Evolutionary conservation across 2,888 invertebrate species (phyloP).

Genomic region (Merodon equestris): DNA sequence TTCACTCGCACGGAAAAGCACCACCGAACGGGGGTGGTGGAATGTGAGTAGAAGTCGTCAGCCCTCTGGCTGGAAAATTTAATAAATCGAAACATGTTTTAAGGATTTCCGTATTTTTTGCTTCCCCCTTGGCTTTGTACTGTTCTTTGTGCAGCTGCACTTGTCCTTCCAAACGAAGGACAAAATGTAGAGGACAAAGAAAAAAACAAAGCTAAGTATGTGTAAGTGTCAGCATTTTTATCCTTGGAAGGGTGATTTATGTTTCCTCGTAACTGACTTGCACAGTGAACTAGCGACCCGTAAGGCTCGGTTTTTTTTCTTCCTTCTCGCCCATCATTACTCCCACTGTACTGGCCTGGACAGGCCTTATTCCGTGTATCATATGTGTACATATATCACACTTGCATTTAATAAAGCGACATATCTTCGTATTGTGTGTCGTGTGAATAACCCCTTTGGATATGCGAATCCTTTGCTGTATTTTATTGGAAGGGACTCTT

Average conservation of each 20-base stretch:
- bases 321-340: slow-evolving; percentile 19
- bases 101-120: slow-evolving; percentile 47
- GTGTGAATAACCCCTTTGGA: slow-evolving; percentile 29
- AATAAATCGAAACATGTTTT: slow-evolving; percentile 68
- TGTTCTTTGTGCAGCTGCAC: slow-evolving; percentile 61
- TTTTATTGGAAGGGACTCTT: slow-evolving; percentile 36
- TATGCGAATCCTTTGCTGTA: slow-evolving; percentile 40
- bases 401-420: slow-evolving; percentile 19
- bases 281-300: slow-evolving; percentile 51
- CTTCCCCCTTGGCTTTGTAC: too few relatives aligned
- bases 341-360: slow-evolving; percentile 43
- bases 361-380: too few relatives aligned
- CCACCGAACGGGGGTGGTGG: slow-evolving; percentile 7
- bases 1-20: slow-evolving; percentile 60
- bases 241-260: slow-evolving; percentile 55
- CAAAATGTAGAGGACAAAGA: slow-evolving; percentile 11
- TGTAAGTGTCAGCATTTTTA: slow-evolving; percentile 63
- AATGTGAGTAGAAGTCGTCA: background rate
- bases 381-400: slow-evolving; percentile 46
- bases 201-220: slow-evolving; percentile 20
- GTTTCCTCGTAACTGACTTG: slow-evolving; percentile 51
- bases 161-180: slow-evolving; percentile 40
- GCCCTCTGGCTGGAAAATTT: slow-evolving; percentile 46
- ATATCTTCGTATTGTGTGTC: slow-evolving; percentile 6
- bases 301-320: slow-evolving; percentile 28